Evolutionary conservation across 2,113 vertebrate genomes (phyloP).

Genomic region (Apodemus sylvaticus): DNA sequence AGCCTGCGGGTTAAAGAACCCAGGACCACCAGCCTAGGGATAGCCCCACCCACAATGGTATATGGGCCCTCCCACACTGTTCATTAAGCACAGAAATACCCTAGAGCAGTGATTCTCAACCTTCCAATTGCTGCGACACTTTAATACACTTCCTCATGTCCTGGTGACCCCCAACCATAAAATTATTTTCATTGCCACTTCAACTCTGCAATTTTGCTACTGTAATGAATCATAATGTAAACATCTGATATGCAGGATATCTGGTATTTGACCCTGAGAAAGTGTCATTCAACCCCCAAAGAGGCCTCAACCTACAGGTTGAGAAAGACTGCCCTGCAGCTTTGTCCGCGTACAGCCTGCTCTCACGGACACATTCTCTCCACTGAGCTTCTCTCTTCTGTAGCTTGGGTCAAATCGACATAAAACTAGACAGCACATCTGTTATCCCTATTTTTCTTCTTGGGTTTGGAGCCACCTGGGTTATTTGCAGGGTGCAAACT

Average conservation of each 20-base stretch:
- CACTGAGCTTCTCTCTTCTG: background rate
- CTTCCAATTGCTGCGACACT: background rate
- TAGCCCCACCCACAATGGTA: background rate
- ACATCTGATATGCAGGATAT: background rate
- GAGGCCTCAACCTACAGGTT: no score
- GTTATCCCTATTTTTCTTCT: background rate
- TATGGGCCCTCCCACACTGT: background rate
- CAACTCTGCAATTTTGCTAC: background rate
- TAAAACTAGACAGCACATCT: background rate
- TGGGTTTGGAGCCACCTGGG: background rate
- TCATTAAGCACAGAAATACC: background rate
- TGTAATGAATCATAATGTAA: background rate
- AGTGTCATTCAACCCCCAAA: background rate
- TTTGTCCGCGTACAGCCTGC: background rate
- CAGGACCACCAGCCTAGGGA: background rate
- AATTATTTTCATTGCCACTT: background rate
- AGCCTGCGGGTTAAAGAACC: background rate
- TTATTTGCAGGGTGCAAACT: background rate
- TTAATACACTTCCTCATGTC: background rate
- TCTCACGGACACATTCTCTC: background rate
- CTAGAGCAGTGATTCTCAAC: background rate
- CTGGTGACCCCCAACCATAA: background rate
- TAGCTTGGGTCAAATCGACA: background rate
- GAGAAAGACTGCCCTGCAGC: background rate
- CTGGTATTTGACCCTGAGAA: background rate